A percentile compares a stretch with the other conserved stretches of the same genome.
These are phyloP conservation scores for Pluvialis apricaria DNA, from an alignment of 2,113 vertebrate genomes.

Conservation along the genomic window DNA sequence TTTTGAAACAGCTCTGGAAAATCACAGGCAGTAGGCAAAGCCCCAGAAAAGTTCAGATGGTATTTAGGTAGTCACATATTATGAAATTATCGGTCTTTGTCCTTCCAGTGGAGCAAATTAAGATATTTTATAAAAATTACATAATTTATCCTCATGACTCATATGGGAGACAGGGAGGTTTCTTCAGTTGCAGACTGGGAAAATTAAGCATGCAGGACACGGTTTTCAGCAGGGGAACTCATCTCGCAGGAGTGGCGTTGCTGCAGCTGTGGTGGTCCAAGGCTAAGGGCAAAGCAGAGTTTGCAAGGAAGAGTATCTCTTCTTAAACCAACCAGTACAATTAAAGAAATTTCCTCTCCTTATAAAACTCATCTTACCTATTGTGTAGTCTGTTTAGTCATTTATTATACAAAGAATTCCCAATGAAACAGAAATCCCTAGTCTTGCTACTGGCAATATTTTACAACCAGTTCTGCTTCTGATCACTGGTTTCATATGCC, in stretches of 20 bases:
- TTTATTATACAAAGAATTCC: background rate
- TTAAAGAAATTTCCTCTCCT: background rate
- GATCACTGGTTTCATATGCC: background rate
- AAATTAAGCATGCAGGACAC: background rate
- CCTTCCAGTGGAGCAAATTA: constrained; percentile 15
- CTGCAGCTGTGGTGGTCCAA: background rate
- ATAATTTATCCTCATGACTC: constrained; percentile 14
- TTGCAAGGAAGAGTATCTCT: background rate
- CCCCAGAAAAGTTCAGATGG: background rate
- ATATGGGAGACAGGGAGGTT: background rate
- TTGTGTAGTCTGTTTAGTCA: background rate
- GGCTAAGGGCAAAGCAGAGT: background rate
- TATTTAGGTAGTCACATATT: background rate
- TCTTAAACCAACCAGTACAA: background rate
- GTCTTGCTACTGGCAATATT: background rate
- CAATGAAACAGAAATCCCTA: background rate
- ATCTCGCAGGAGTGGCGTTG: background rate
- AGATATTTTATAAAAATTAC: constrained; percentile 16
- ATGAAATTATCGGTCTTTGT: background rate
- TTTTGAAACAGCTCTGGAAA: constrained; percentile 4
- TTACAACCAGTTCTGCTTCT: background rate
- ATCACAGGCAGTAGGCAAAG: background rate
- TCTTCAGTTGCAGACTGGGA: background rate
- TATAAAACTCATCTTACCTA: background rate
- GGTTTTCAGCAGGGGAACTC: background rate